Evolutionary conservation across 2,797 vertebrate genomes (phyloP).

Genomic region (Rhinogobio ventralis): DNA sequence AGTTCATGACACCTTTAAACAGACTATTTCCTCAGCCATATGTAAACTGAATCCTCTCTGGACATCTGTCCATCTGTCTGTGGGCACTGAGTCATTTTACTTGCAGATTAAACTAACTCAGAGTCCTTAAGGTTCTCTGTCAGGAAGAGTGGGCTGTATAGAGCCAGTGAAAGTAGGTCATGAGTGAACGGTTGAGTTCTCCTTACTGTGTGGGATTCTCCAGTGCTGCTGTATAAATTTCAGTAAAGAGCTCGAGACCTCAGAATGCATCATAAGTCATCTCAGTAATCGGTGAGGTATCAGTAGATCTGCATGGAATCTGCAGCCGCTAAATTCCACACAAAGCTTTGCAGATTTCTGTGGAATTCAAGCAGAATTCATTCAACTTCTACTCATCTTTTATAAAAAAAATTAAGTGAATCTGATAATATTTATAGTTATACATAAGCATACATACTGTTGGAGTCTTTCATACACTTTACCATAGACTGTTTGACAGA

Average conservation of each 20-base stretch:
- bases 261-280: neutral
- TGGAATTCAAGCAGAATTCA: neutral
- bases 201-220: conserved; percentile 20
- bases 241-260: neutral
- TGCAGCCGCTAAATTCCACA: neutral
- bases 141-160: conserved; percentile 2
- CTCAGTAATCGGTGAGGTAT: neutral
- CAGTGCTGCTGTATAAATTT: conserved; percentile 9
- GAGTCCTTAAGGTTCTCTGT: neutral
- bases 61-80: neutral
- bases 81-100: neutral
- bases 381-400: neutral
- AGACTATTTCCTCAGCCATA: neutral
- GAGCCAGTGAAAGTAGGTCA: conserved; percentile 36
- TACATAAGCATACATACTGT: neutral
- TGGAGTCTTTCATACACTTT: neutral
- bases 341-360: neutral
- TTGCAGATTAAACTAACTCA: neutral
- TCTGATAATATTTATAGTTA: neutral
- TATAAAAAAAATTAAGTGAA: neutral
- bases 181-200: conserved; percentile 2
- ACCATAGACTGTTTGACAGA: neutral
- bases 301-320: neutral
- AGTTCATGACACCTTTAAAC: too few relatives aligned
- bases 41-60: neutral